A percentile compares a stretch with the other conserved stretches of the same genome.
phyloP scores from a whole-genome alignment of 2,113 vertebrate species.

The Atrichornis clamosus region DNA sequence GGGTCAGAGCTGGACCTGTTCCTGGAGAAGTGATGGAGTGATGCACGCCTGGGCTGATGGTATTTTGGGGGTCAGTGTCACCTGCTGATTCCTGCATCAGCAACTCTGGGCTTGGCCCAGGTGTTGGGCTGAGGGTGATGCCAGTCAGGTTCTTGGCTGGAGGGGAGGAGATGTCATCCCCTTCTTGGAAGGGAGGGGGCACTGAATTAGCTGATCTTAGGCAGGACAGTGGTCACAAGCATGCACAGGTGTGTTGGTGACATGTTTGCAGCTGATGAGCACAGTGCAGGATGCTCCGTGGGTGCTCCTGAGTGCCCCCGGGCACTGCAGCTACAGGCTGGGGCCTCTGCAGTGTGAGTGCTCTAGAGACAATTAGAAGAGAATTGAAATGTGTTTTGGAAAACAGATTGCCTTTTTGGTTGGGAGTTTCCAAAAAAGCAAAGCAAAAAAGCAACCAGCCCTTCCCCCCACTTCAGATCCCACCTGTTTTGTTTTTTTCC shows the following conservation, averaged over 20 bases:
- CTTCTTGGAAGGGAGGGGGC: background rate
- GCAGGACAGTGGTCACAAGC: background rate
- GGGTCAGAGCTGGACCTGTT: background rate
- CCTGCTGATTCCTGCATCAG: background rate
- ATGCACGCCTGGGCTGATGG: background rate
- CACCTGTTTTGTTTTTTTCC: slow-evolving; percentile 47
- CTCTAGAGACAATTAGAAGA: background rate
- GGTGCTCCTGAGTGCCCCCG: background rate
- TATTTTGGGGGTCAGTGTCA: rapidly evolving
- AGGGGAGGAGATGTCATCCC: background rate
- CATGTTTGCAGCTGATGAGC: background rate
- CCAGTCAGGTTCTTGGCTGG: background rate
- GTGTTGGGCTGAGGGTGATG: background rate
- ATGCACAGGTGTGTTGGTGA: rapidly evolving
- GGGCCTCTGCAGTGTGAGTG: background rate
- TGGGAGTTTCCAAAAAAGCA: slow-evolving; percentile 11
- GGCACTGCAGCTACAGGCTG: rapidly evolving
- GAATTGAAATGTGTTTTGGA: background rate
- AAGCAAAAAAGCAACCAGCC: background rate
- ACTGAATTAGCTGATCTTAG: background rate
- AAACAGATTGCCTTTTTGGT: slow-evolving; percentile 3
- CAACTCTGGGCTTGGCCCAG: background rate
- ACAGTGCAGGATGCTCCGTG: rapidly evolving
- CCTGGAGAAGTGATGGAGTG: background rate
- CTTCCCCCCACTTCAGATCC: background rate